Conservation (phyloP, 1,140 invertebrate species). For the Brachionus sp. region DNA sequence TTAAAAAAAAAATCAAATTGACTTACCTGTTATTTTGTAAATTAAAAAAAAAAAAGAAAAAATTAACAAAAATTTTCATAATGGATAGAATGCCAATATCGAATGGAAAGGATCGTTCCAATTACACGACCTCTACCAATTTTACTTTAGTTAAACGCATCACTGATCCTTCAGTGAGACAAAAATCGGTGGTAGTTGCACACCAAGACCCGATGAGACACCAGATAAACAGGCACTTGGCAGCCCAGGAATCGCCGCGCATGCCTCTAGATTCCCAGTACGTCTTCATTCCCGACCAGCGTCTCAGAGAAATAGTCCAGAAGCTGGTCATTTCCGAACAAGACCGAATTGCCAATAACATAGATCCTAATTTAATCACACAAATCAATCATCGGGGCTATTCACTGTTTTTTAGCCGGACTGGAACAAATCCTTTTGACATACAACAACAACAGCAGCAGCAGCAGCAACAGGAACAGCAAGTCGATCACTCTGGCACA, state of each 20-base stretch:
- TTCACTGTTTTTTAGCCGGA: conserved; percentile 12
- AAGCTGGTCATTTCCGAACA: conserved; percentile 12
- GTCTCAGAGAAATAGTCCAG: conserved; percentile 39
- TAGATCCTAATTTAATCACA: conserved; percentile 31
- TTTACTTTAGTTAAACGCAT: background rate
- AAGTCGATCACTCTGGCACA: background rate
- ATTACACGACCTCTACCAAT: background rate
- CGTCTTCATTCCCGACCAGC: background rate
- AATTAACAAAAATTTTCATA: background rate
- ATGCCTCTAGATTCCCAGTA: background rate
- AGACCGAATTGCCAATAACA: background rate
- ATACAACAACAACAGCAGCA: background rate
- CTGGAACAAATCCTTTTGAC: conserved; percentile 7
- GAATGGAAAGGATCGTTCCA: background rate
- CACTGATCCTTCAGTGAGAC: background rate
- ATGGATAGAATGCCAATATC: conserved; percentile 34
- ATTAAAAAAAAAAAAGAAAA: background rate
- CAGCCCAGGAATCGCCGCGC: background rate
- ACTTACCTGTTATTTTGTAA: background rate
- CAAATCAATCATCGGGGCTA: conserved; percentile 39
- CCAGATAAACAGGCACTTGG: background rate
- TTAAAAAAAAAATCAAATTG: background rate
- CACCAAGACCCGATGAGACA: background rate
- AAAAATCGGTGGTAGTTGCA: background rate
- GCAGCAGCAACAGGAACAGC: background rate